Conservation (phyloP, 2,797 vertebrate species). For the Sarcoramphus papa region DNA sequence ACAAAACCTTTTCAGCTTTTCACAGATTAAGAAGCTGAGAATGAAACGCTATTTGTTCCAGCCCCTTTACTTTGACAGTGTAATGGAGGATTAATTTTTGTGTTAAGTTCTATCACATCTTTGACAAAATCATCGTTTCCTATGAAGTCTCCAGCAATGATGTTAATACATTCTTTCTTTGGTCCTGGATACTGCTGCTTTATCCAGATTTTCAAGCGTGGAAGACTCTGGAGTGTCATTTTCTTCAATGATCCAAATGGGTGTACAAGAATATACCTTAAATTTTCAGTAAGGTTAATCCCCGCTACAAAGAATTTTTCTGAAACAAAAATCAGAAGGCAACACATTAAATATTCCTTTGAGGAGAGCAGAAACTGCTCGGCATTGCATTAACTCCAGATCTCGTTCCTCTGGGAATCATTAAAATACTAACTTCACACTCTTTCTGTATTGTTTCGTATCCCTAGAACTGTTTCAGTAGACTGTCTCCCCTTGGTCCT, state of each 20-base stretch:
- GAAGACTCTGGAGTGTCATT: conserved; percentile 79
- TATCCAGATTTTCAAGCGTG: conserved; percentile 79
- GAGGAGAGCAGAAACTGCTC: background rate
- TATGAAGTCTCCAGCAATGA: conserved; percentile 90
- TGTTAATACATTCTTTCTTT: conserved; percentile 76
- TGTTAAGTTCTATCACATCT: conserved; percentile 83
- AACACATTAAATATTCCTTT: background rate
- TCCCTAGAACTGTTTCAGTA: background rate
- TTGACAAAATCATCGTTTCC: conserved; percentile 76
- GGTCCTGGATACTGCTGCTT: conserved; percentile 80
- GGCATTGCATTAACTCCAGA: background rate
- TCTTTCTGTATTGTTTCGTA: background rate
- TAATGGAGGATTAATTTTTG: conserved; percentile 70
- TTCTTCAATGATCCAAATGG: conserved; percentile 75
- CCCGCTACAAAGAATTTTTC: conserved; percentile 87
- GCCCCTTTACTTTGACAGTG: background rate
- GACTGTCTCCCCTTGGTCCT: background rate
- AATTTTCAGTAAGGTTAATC: conserved; percentile 85
- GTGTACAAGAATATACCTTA: conserved; percentile 75
- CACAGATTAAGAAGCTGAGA: background rate
- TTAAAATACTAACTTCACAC: background rate
- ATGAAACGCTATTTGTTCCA: background rate
- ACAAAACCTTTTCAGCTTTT: background rate
- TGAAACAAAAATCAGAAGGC: conserved; percentile 57
- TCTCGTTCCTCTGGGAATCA: background rate